Conservation (phyloP, 2,888 invertebrate species). For the Teleiodes luculella region DNA sequence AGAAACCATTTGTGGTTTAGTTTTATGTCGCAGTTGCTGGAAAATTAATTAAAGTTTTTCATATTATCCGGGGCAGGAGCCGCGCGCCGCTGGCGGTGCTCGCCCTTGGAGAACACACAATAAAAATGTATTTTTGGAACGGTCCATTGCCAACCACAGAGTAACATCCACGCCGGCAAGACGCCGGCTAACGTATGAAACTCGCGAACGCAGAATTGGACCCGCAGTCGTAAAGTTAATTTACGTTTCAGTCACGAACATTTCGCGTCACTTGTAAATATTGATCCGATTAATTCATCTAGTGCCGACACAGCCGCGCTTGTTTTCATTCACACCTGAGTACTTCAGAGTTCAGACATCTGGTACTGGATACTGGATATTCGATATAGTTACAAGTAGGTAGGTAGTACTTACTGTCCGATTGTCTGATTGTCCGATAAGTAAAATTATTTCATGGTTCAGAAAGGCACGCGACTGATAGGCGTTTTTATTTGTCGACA, state of each 20-base stretch:
- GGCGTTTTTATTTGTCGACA: too few relatives aligned
- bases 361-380: too few relatives aligned
- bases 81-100: slow-evolving; percentile 32
- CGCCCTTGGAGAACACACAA: slow-evolving; percentile 72
- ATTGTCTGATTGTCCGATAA: too few relatives aligned
- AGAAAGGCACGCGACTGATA: too few relatives aligned
- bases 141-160: slow-evolving; percentile 70
- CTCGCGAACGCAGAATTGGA: slow-evolving; percentile 27
- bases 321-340: background rate
- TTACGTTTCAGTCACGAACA: slow-evolving; percentile 37
- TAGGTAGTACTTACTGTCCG: too few relatives aligned
- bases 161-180: slow-evolving; percentile 40
- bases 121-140: slow-evolving; percentile 72
- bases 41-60: slow-evolving; percentile 62
- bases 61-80: slow-evolving; percentile 33
- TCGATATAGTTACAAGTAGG: too few relatives aligned
- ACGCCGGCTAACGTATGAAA: slow-evolving; percentile 54
- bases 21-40: slow-evolving; percentile 51
- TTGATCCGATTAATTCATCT: slow-evolving; percentile 30
- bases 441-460: too few relatives aligned
- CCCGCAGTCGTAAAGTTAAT: slow-evolving; percentile 45
- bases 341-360: too few relatives aligned
- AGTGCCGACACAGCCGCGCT: background rate
- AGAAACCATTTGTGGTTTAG: slow-evolving; percentile 51
- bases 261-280: slow-evolving; percentile 40